Percentiles rank a stretch among this genome's conserved stretches.
These are phyloP conservation scores for Propithecus perrieri DNA, from an alignment of 2,797 vertebrate species.

Conservation along the genomic window DNA sequence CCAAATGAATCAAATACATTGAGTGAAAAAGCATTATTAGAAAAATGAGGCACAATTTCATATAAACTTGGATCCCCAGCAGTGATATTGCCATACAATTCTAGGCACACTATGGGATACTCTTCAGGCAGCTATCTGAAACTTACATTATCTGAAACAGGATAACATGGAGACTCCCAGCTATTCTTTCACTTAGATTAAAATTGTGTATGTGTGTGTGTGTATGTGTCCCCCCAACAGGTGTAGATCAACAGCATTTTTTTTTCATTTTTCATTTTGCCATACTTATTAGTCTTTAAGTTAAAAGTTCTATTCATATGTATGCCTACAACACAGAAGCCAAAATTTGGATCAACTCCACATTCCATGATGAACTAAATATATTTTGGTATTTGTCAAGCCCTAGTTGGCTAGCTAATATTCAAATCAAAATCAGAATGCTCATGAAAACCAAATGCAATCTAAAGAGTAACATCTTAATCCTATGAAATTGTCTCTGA, in stretches of 20 bases:
- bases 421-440: slow-evolving; percentile 78
- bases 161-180: background rate
- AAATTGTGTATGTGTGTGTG: background rate
- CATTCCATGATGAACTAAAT: slow-evolving; percentile 63
- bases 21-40: background rate
- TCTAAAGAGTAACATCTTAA: slow-evolving; percentile 76
- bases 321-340: slow-evolving; percentile 1
- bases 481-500: slow-evolving; percentile 79
- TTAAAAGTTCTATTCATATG: background rate
- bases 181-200: background rate
- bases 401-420: slow-evolving; percentile 75
- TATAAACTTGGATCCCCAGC: background rate
- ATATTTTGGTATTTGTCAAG: slow-evolving; percentile 72
- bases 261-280: background rate
- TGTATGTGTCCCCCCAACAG: background rate
- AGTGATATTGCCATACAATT: background rate
- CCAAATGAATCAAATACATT: background rate
- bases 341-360: slow-evolving; percentile 38
- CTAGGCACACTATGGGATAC: background rate
- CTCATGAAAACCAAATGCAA: slow-evolving; percentile 83
- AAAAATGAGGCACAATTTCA: background rate
- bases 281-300: background rate
- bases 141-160: background rate
- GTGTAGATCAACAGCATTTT: background rate
- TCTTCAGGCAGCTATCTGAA: background rate